Evolutionary conservation across 2,113 vertebrate species (phyloP).

Genomic region (Zapus hudsonius): DNA sequence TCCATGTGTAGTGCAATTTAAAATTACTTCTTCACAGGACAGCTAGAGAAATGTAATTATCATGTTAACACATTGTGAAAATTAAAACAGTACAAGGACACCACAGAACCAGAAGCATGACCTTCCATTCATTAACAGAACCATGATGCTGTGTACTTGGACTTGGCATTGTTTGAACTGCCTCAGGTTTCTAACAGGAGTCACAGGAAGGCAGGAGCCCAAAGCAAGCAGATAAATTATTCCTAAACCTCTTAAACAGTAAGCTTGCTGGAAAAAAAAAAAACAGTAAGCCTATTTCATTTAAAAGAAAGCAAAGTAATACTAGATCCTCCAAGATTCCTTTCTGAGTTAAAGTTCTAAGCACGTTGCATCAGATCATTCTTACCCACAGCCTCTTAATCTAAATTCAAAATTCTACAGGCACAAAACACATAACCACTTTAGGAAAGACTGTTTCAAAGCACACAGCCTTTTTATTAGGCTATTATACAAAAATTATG

Average conservation of each 20-base stretch:
- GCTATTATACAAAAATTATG: conserved; percentile 74
- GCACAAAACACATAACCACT: conserved; percentile 61
- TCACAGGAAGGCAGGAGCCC: background rate
- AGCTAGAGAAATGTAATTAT: conserved; percentile 58
- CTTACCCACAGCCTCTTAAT: conserved; percentile 48
- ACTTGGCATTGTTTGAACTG: background rate
- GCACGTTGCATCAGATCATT: conserved; percentile 33
- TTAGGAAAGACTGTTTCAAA: conserved; percentile 69
- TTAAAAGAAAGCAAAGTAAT: conserved; percentile 20
- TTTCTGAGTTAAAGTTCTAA: background rate
- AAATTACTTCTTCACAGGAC: conserved; percentile 57
- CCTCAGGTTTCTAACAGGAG: background rate
- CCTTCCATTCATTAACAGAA: conserved; percentile 37
- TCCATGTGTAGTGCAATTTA: conserved; percentile 29
- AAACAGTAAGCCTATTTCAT: background rate
- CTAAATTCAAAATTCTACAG: conserved; percentile 62
- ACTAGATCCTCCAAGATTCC: background rate
- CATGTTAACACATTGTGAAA: conserved; percentile 53
- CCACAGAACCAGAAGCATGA: conserved; percentile 45
- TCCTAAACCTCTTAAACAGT: background rate
- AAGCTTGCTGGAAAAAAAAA: background rate
- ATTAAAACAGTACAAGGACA: conserved; percentile 55
- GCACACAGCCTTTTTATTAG: conserved; percentile 74
- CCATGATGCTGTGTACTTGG: background rate
- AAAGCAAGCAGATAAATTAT: background rate